Percentiles rank a stretch among this genome's conserved stretches.
These are phyloP conservation scores for Chlamydotis undulata DNA, from an alignment of 2,113 vertebrate genomes.

Conservation along the genomic window DNA sequence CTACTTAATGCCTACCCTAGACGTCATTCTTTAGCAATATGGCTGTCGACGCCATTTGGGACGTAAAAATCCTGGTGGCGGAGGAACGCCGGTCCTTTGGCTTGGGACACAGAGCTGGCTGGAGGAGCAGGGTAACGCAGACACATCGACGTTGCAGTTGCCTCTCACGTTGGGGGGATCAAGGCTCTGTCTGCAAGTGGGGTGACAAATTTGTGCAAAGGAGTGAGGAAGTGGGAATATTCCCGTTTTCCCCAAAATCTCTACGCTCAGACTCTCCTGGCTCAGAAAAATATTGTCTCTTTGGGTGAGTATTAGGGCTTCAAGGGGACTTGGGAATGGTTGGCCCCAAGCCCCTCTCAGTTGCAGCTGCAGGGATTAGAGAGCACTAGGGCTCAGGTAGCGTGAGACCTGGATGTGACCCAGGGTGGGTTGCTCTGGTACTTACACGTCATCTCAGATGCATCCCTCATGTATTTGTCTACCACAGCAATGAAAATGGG, in stretches of 20 bases:
- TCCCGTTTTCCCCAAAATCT: neutral
- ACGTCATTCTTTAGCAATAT: neutral
- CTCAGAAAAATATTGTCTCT: neutral
- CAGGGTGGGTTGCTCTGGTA: neutral
- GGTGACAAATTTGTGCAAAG: neutral
- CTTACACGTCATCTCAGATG: fast-evolving
- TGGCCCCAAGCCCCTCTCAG: neutral
- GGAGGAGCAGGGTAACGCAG: neutral
- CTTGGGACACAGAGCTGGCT: neutral
- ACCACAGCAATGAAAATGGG: neutral
- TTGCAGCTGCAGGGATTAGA: neutral
- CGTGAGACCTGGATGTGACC: neutral
- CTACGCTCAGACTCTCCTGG: too few species aligned
- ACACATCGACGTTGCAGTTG: fast-evolving
- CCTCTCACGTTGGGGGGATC: neutral
- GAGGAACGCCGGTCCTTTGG: neutral
- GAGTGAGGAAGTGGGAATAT: neutral
- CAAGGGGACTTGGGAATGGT: too few species aligned
- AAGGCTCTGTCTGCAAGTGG: neutral
- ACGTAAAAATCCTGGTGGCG: neutral
- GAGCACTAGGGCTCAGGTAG: too few species aligned
- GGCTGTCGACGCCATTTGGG: fast-evolving
- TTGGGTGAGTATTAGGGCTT: neutral
- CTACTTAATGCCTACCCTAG: neutral
- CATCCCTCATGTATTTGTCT: neutral